phyloP scores from a whole-genome alignment of 2,888 invertebrate genomes.

The Hyposoter dolosus region DNA sequence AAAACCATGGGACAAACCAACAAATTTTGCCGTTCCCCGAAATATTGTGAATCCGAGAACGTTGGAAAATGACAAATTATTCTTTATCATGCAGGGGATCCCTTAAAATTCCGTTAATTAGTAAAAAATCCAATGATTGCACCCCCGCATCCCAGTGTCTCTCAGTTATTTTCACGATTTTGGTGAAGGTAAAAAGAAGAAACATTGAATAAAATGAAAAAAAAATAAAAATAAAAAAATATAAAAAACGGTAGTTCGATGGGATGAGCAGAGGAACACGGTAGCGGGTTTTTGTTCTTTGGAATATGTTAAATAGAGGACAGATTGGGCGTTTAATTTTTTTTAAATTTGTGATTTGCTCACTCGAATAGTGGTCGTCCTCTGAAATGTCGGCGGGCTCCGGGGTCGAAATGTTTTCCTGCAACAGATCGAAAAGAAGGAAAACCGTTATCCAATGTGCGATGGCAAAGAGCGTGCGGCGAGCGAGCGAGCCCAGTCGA shows the following conservation, averaged over 20 bases:
- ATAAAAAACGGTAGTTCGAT: neutral
- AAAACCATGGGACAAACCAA: no score
- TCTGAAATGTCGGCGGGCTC: slow-evolving; percentile 90
- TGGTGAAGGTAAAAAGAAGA: neutral
- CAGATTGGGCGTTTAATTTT: slow-evolving; percentile 42
- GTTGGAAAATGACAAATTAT: no score
- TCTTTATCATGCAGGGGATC: no score
- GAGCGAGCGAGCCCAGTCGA: slow-evolving; percentile 46
- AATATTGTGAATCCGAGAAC: no score
- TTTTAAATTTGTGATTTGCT: slow-evolving; percentile 80
- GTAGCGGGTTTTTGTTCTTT: slow-evolving; percentile 30
- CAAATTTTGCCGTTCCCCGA: no score
- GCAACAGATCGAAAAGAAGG: slow-evolving; percentile 84
- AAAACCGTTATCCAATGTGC: slow-evolving; percentile 65
- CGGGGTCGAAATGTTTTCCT: slow-evolving; percentile 90
- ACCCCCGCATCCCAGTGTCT: neutral
- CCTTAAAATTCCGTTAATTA: neutral
- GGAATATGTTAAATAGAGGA: slow-evolving; percentile 47
- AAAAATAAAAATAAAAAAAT: slow-evolving; percentile 25
- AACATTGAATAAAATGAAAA: neutral
- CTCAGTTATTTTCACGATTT: neutral
- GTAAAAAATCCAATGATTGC: neutral
- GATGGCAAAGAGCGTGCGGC: slow-evolving; percentile 38
- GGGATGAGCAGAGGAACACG: slow-evolving; percentile 23
- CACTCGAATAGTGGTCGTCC: slow-evolving; percentile 90